A percentile compares a stretch with the other conserved stretches of the same genome.
phyloP scores from a whole-genome alignment of 2,113 vertebrate genomes.

The Columbina picui region DNA sequence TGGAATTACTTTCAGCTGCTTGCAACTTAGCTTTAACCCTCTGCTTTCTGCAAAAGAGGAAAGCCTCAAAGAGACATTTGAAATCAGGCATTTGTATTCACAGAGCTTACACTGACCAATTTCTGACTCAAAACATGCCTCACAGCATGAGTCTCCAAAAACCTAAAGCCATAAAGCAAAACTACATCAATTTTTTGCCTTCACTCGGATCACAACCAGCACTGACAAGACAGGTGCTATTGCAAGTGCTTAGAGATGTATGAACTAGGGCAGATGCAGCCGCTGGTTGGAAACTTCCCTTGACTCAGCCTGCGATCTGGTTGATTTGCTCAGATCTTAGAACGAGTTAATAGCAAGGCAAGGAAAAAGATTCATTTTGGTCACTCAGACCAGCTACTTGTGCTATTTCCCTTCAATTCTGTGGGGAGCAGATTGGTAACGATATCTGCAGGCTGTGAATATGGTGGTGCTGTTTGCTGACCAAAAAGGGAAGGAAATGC shows the following conservation, averaged over 20 bases:
- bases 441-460: too few relatives aligned
- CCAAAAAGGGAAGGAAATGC: background rate
- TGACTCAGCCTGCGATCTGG: background rate
- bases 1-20: background rate
- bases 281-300: background rate
- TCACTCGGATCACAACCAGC: background rate
- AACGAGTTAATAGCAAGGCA: background rate
- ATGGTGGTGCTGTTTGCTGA: background rate
- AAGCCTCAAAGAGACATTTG: background rate
- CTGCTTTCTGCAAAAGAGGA: background rate
- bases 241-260: background rate
- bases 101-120: background rate
- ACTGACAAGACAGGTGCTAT: background rate
- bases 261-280: background rate
- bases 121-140: background rate
- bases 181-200: background rate
- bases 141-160: background rate
- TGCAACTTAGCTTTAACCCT: background rate
- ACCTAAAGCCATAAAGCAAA: background rate
- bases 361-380: background rate
- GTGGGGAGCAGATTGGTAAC: too few relatives aligned
- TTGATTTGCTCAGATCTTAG: background rate
- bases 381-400: background rate
- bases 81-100: background rate
- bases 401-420: background rate